These are phyloP conservation scores for Orussus abietinus DNA, from an alignment of 1,140 invertebrate species.

Conservation along the genomic window DNA sequence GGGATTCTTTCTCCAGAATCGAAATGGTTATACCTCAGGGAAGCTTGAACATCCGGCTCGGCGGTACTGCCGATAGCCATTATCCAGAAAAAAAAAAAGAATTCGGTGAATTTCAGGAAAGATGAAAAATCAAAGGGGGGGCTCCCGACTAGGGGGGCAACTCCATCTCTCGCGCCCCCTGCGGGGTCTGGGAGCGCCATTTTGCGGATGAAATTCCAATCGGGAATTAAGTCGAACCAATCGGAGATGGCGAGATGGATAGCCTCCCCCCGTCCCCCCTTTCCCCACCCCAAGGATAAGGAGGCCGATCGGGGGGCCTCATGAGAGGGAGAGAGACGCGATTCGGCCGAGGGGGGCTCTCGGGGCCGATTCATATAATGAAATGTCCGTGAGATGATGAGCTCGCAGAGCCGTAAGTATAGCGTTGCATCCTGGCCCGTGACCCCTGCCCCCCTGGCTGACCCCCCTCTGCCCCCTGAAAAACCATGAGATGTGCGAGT, in stretches of 20 bases:
- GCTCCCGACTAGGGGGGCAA: too few species aligned
- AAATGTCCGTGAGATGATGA: slow-evolving; percentile 49
- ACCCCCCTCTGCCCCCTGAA: slow-evolving; percentile 14
- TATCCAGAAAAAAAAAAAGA: too few species aligned
- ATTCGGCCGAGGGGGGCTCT: slow-evolving; percentile 21
- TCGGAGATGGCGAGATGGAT: slow-evolving; percentile 38
- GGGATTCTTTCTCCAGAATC: too few species aligned
- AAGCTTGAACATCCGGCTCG: too few species aligned
- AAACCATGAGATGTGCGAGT: slow-evolving; percentile 13
- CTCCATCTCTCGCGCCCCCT: too few species aligned
- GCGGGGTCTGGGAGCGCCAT: too few species aligned
- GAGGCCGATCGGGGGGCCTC: not conserved
- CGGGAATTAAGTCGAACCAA: slow-evolving; percentile 42
- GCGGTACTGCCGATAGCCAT: too few species aligned
- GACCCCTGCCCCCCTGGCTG: slow-evolving; percentile 37
- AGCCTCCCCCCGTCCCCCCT: slow-evolving; percentile 12
- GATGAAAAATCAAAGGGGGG: too few species aligned
- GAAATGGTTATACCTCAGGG: too few species aligned
- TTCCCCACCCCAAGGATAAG: not conserved
- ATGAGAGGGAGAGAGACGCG: slow-evolving; percentile 5
- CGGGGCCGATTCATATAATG: slow-evolving; percentile 49
- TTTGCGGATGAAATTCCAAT: slow-evolving; percentile 37
- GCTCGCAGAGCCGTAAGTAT: slow-evolving; percentile 43
- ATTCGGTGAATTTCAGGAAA: too few species aligned
- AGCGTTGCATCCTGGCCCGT: slow-evolving; percentile 44